Evolutionary conservation across 2,797 vertebrate species (phyloP).

Genomic region (Phylloscopus collybita): DNA sequence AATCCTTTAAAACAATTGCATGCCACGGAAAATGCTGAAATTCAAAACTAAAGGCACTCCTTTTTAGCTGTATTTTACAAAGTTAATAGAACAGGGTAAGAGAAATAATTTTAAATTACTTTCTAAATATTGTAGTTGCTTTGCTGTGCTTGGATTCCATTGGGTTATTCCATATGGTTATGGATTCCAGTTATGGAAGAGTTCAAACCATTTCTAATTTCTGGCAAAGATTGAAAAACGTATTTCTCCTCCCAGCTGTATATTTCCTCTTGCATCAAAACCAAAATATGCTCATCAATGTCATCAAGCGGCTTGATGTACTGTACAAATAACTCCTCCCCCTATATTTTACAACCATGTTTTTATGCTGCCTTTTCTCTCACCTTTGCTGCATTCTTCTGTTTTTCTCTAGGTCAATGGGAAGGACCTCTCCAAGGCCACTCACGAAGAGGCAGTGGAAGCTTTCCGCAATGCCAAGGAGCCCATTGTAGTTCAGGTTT

Average conservation of each 20-base stretch:
- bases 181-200: not conserved
- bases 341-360: not conserved
- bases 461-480: slow-evolving; percentile 91
- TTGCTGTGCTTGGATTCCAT: not conserved
- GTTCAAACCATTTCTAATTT: not conserved
- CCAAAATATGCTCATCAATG: not conserved
- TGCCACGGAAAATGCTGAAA: not conserved
- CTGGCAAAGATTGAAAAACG: not conserved
- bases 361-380: not conserved
- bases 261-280: not conserved
- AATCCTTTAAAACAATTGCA: not conserved
- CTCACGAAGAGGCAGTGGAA: slow-evolving; percentile 94
- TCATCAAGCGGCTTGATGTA: not conserved
- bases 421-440: slow-evolving; percentile 92
- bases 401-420: slow-evolving; percentile 87
- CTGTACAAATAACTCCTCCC: not conserved
- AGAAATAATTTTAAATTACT: not conserved
- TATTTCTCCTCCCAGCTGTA: not conserved
- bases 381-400: not conserved
- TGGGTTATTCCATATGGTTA: too few species aligned
- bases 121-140: not conserved
- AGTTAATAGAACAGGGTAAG: not conserved
- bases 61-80: slow-evolving; percentile 9
- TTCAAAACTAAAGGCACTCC: not conserved
- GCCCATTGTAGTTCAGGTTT: slow-evolving; percentile 94